Conservation (phyloP, 1,140 invertebrate species). For the Drosophila simulans region DNA sequence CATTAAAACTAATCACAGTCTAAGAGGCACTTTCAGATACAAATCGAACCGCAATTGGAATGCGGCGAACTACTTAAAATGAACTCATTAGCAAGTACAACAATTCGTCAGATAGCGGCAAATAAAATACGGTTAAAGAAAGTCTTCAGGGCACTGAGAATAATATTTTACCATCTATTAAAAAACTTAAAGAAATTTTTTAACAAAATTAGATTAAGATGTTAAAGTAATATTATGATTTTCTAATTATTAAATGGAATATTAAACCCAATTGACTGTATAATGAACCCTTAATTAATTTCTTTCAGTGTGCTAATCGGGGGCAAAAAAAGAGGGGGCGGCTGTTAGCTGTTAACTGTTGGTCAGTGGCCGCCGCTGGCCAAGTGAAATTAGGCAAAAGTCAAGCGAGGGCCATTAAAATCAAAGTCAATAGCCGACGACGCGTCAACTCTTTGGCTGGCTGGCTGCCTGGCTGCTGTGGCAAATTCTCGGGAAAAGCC, state of each 20-base stretch:
- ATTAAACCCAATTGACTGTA: too few relatives aligned
- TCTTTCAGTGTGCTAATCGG: slow-evolving; percentile 16
- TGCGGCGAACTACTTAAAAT: slow-evolving; percentile 75
- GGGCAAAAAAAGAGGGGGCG: slow-evolving; percentile 45
- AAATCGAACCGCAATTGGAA: slow-evolving; percentile 73
- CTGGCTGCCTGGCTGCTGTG: slow-evolving; percentile 52
- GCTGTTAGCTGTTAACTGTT: slow-evolving; percentile 42
- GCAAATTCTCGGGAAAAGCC: slow-evolving; percentile 77
- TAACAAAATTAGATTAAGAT: neutral
- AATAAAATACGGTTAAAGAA: slow-evolving; percentile 63
- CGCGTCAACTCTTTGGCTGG: slow-evolving; percentile 22
- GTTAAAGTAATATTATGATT: too few relatives aligned
- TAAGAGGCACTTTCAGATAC: slow-evolving; percentile 78
- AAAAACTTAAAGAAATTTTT: neutral
- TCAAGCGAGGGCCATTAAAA: slow-evolving; percentile 68
- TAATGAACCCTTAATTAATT: neutral
- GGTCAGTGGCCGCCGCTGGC: slow-evolving; percentile 43
- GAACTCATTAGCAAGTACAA: slow-evolving; percentile 69
- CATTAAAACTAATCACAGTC: slow-evolving; percentile 80
- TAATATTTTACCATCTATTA: neutral
- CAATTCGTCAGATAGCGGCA: slow-evolving; percentile 28
- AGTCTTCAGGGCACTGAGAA: slow-evolving; percentile 43
- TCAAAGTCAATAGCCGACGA: slow-evolving; percentile 78
- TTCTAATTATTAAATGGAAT: too few relatives aligned
- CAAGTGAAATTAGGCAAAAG: slow-evolving; percentile 73